Conservation (phyloP, 2,797 vertebrate species). For the Oceanodroma leucorhoa region DNA sequence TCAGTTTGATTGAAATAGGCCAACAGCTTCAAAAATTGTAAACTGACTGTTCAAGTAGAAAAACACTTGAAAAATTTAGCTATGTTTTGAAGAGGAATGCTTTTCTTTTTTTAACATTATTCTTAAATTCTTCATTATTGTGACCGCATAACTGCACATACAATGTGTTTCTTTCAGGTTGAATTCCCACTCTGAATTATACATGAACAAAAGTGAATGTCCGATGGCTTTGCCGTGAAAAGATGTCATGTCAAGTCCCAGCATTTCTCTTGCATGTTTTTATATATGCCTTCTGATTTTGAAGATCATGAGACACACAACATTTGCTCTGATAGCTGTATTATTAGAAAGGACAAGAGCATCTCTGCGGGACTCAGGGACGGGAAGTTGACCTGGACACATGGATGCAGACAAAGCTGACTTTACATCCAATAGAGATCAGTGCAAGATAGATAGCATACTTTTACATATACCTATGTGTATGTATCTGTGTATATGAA, state of each 20-base stretch:
- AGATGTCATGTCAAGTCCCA: neutral
- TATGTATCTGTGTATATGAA: neutral
- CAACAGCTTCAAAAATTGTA: neutral
- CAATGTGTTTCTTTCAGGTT: neutral
- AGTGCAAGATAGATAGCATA: neutral
- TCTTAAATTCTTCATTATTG: conserved; percentile 8
- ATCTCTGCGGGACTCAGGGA: neutral
- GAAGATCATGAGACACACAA: neutral
- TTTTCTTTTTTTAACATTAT: neutral
- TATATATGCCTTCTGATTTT: neutral
- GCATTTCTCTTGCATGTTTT: neutral
- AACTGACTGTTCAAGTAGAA: conserved; percentile 1
- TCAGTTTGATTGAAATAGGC: neutral
- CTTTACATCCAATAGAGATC: neutral
- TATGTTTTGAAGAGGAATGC: neutral
- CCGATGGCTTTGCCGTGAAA: neutral
- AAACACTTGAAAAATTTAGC: neutral
- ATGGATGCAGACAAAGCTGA: neutral
- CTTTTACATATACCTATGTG: too few relatives aligned
- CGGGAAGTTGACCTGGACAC: neutral
- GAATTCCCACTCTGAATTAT: conserved; percentile 27
- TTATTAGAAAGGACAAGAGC: neutral
- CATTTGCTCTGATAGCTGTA: neutral
- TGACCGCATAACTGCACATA: neutral
- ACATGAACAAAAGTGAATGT: neutral